These are phyloP conservation scores for Fundulus diaphanus DNA, from an alignment of 2,797 vertebrate genomes.

Conservation along the genomic window DNA sequence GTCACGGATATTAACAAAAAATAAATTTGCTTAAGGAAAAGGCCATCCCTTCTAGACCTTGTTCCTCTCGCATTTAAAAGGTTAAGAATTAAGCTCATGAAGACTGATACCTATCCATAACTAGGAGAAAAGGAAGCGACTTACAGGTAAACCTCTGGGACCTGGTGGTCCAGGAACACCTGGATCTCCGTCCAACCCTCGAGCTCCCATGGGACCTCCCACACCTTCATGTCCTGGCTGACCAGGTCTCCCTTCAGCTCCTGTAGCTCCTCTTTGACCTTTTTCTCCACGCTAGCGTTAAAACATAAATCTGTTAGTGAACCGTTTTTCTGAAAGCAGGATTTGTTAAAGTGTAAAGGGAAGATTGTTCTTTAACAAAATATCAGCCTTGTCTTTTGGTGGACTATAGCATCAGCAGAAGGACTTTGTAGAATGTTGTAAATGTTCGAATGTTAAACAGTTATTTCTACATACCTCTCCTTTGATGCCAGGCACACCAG, in stretches of 20 bases:
- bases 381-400: not conserved
- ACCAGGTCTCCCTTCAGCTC: conserved; percentile 79
- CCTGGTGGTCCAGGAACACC: conserved; percentile 79
- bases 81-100: not conserved
- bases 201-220: conserved; percentile 77
- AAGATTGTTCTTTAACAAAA: not conserved
- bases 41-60: not conserved
- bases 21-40: not conserved
- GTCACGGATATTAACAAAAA: too few species aligned
- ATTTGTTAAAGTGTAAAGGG: not conserved
- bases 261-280: conserved; percentile 75
- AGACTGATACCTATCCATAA: not conserved
- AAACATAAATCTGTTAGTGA: not conserved
- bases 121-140: conserved; percentile 19
- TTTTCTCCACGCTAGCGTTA: conserved; percentile 75
- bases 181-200: conserved; percentile 81
- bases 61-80: not conserved
- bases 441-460: not conserved
- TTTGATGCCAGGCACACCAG: conserved; percentile 79
- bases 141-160: conserved; percentile 82
- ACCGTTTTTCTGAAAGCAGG: conserved; percentile 1
- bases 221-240: conserved; percentile 81
- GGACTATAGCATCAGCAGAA: not conserved
- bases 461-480: conserved; percentile 75
- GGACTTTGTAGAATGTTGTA: not conserved